These are phyloP conservation scores for Megaceryle maxima DNA, from an alignment of 2,113 vertebrate genomes.

Conservation along the genomic window DNA sequence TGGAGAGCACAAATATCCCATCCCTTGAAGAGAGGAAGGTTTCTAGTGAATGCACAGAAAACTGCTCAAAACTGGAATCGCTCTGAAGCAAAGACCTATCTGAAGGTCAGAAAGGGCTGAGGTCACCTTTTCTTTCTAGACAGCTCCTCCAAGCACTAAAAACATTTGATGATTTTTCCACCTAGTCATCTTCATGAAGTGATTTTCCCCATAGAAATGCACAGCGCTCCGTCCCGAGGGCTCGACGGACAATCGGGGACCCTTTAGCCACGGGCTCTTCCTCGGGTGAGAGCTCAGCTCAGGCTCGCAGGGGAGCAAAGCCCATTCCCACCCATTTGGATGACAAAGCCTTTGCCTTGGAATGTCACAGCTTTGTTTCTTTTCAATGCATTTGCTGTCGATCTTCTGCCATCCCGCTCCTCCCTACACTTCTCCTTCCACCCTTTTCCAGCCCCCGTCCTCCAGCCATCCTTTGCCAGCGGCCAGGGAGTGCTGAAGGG, in stretches of 20 bases:
- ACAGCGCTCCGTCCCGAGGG: background rate
- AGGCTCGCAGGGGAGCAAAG: rapidly evolving
- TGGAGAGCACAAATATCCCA: conserved; percentile 6
- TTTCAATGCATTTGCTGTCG: background rate
- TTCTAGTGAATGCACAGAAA: background rate
- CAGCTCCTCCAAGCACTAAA: background rate
- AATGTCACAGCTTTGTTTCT: background rate
- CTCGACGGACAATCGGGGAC: background rate
- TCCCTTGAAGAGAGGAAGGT: background rate
- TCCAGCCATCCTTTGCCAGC: background rate
- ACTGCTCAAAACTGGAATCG: background rate
- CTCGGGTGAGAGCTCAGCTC: background rate
- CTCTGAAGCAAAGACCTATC: background rate
- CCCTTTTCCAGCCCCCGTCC: background rate
- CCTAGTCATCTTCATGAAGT: background rate
- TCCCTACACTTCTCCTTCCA: background rate
- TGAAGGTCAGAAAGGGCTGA: background rate
- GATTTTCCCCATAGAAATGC: background rate
- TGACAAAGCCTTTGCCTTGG: background rate
- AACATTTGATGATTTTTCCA: background rate
- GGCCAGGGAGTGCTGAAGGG: background rate
- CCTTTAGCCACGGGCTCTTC: background rate
- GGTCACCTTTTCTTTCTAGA: background rate
- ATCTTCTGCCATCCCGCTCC: background rate
- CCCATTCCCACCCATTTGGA: background rate